A percentile compares a stretch with the other conserved stretches of the same genome.
Evolutionary conservation across 2,797 vertebrate genomes (phyloP).

Genomic region (Channa striata): DNA sequence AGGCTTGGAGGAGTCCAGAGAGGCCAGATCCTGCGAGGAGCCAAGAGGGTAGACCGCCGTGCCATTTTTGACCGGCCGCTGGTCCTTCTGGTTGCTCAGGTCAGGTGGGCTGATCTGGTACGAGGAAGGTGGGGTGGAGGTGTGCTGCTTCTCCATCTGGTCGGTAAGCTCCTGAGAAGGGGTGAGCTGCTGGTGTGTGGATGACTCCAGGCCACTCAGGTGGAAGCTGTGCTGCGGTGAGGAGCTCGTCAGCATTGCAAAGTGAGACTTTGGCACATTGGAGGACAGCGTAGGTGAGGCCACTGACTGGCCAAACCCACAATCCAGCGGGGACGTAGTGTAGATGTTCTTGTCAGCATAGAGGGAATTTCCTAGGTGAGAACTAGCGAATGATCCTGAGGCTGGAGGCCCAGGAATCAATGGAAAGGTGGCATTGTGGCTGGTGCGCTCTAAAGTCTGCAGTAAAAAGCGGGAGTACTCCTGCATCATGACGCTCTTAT

Average conservation of each 20-base stretch:
- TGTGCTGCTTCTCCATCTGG: conserved; percentile 94
- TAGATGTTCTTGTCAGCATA: conserved; percentile 96
- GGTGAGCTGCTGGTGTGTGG: conserved; percentile 96
- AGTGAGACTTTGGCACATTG: conserved; percentile 97
- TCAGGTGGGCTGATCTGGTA: conserved; percentile 92
- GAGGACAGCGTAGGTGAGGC: conserved; percentile 86
- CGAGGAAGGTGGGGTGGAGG: conserved; percentile 79
- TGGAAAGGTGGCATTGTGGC: conserved; percentile 91
- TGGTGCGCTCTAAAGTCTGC: conserved; percentile 98
- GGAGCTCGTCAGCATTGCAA: conserved; percentile 92
- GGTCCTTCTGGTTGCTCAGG: conserved; percentile 91
- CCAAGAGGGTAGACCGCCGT: conserved; percentile 83
- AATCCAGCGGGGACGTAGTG: conserved; percentile 94
- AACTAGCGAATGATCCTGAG: conserved; percentile 68
- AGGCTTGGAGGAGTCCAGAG: conserved; percentile 93
- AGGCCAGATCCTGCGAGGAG: conserved; percentile 90
- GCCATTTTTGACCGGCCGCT: conserved; percentile 82
- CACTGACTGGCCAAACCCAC: conserved; percentile 91
- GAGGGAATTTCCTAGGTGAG: conserved; percentile 79
- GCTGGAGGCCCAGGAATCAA: conserved; percentile 83
- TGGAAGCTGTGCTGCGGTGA: conserved; percentile 93
- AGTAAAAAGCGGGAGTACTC: conserved; percentile 99
- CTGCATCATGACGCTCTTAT: conserved; percentile 93
- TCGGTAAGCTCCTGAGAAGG: conserved; percentile 99
- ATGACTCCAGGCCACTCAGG: conserved; percentile 91